phyloP scores from a whole-genome alignment of 1,140 invertebrate genomes.

The Trichonephila inaurata region DNA sequence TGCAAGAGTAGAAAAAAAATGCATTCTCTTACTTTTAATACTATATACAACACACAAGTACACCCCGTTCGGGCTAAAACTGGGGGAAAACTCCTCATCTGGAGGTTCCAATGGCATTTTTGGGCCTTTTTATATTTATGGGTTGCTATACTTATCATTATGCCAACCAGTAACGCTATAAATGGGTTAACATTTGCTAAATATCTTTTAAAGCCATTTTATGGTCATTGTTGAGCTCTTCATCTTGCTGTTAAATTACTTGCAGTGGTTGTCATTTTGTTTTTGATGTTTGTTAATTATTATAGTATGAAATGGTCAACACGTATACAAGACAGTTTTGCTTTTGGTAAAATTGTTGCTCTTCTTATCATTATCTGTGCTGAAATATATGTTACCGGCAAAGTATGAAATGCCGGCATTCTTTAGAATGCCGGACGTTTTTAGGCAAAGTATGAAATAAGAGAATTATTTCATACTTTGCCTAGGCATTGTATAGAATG shows the following conservation, averaged over 20 bases:
- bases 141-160: conserved; percentile 93
- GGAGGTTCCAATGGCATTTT: conserved; percentile 96
- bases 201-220: conserved; percentile 96
- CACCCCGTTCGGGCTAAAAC: too few species aligned
- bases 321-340: conserved; percentile 95
- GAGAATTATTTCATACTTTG: too few species aligned
- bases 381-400: too few species aligned
- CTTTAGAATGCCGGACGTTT: too few species aligned
- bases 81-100: conserved; percentile 81
- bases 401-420: too few species aligned
- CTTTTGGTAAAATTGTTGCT: conserved; percentile 95
- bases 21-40: too few species aligned
- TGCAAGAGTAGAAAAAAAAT: too few species aligned
- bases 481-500: too few species aligned
- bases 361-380: conserved; percentile 92
- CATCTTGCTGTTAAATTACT: conserved; percentile 79
- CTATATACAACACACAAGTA: too few species aligned
- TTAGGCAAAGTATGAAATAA: too few species aligned
- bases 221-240: conserved; percentile 83
- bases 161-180: conserved; percentile 97
- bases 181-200: conserved; percentile 97
- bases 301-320: conserved; percentile 97
- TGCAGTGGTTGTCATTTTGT: conserved; percentile 81
- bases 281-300: conserved; percentile 96
- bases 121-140: conserved; percentile 97